Evolutionary conservation across 2,797 vertebrate genomes (phyloP), one percentile per base, ranked within the genome.

Genomic region (Craterocephalus amniculus): DNA sequence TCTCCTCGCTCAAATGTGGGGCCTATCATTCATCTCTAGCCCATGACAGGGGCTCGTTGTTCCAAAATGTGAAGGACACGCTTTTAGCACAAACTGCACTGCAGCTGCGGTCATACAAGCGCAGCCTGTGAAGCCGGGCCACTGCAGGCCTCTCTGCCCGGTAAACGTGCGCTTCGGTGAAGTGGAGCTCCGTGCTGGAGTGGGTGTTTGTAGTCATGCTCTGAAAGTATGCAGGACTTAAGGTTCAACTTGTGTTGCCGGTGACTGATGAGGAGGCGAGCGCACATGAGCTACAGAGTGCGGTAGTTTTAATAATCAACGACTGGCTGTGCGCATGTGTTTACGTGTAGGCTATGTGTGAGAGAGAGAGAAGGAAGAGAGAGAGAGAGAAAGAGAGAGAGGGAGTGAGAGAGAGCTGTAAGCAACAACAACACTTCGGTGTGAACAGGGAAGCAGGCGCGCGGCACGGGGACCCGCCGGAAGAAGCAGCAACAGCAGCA

Each of bases 371-470:
- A 70, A n/a, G 7, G 16, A 16, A 16, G 38, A 40, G 56, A 29
- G 31, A 51, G 45, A 32, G 36, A 66, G 24, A 58, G 31, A 70
- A n/a, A 20, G 16, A 43, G 16, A 43, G 58, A 31, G 31, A 45
- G 40, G 26, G 36, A 68, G 27, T 58, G 31, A 72, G 24, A 59
- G 56, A 27, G 58, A 43, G 54, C 51, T 69, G 79, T 49, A 56
- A 71, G 67, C 71, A 67, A 58, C 69, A 64, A 76, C 77, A 64
- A 76, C 77, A 79, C 81, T 76, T 62, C 38, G 68, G 62, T 64
- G 77, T 66, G 76, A 88, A 72, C 45, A 74, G 85, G 87, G 89
- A 88, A 87, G 80, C 84, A 69, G 76, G 68, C 86, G 80, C 81
- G 73, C 80, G 78, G 82, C 78, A 62, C 78, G 74, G 71, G 80